Conservation (phyloP, 2,113 vertebrate genomes). For the Trichomycterus rosablanca region DNA sequence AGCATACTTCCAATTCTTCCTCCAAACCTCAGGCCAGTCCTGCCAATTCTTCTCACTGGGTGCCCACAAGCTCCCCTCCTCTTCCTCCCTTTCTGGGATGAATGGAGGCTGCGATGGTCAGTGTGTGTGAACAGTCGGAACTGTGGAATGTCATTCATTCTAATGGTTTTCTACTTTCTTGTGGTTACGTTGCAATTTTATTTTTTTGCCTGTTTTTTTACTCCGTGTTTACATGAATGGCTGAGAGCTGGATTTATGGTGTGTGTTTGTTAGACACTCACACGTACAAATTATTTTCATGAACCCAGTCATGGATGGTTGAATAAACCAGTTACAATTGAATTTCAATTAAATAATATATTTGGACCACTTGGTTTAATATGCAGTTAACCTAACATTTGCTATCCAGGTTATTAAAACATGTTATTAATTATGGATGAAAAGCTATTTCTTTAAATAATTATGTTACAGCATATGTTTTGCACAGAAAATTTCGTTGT, state of each 20-base stretch:
- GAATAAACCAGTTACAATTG: too few relatives aligned
- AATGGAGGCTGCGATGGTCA: slow-evolving; percentile 36
- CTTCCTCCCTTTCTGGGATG: slow-evolving; percentile 33
- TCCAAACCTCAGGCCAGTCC: slow-evolving; percentile 67
- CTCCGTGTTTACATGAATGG: slow-evolving; percentile 31
- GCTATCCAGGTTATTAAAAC: too few relatives aligned
- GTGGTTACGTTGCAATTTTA: slow-evolving; percentile 32
- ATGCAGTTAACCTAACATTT: too few relatives aligned
- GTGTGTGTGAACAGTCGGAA: slow-evolving; percentile 46
- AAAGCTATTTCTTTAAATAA: too few relatives aligned
- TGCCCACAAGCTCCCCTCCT: slow-evolving; percentile 34
- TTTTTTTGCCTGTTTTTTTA: slow-evolving; percentile 8
- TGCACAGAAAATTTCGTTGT: too few relatives aligned
- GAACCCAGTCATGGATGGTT: too few relatives aligned
- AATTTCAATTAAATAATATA: too few relatives aligned
- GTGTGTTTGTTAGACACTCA: slow-evolving; percentile 11
- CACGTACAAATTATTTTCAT: too few relatives aligned
- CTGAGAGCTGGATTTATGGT: slow-evolving; percentile 25
- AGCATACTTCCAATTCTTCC: slow-evolving; percentile 73
- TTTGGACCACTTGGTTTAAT: too few relatives aligned
- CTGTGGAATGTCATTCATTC: slow-evolving; percentile 45
- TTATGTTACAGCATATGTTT: too few relatives aligned
- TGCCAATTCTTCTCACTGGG: slow-evolving; percentile 64
- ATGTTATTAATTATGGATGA: too few relatives aligned
- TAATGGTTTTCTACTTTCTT: slow-evolving; percentile 35